Evolutionary conservation across 2,797 vertebrate genomes (phyloP), one percentile per base, ranked within the genome.

Genomic region (Thunnus albacares): DNA sequence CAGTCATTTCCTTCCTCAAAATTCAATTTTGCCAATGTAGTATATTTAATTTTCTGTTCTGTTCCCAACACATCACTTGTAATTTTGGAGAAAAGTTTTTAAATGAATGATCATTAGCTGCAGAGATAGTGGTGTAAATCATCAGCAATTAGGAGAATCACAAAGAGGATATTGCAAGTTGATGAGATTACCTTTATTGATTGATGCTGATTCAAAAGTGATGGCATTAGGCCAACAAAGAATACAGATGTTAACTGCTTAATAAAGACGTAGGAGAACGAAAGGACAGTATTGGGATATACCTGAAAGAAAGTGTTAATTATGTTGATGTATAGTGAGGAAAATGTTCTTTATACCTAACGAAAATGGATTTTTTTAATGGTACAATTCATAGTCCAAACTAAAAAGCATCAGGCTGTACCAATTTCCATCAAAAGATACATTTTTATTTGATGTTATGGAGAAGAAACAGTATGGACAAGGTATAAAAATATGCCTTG

Each of bases 81-180:
- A 53, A 70, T 70, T 77, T 45, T 18, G 7, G 33, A 60, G 52
- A 53, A 45, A 73, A 64, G 20, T 58, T 76, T 67, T 58, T 76
- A 78, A 71, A 64, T 73, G 53, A 80, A 73, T 38, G 78, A 14
- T 51, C 53, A 69, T 79, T 72, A 51, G 52, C 45, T 67, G 66
- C 73, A 22, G 62, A 66, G 76, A 73, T 59, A 15, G 49, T 2
- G 8, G 22, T 6, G 33, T 35, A 49, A 58, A 38, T 47, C 70
- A 33, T 62, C 28, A 22, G 59, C 52, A 72, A 60, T 78, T 60
- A 79, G 70, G 22, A 24, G 51, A 59, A 63, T 71, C 43, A 77
- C 53, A 56, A 52, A 66, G 57, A 58, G 73, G 30, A 64, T 35
- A 61, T 68, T 69, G 59, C 2, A 35, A 58, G 18, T 51, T 30